Base-by-base conservation (phyloP, 2,113 vertebrate species). In the Malurus melanocephalus region DNA sequence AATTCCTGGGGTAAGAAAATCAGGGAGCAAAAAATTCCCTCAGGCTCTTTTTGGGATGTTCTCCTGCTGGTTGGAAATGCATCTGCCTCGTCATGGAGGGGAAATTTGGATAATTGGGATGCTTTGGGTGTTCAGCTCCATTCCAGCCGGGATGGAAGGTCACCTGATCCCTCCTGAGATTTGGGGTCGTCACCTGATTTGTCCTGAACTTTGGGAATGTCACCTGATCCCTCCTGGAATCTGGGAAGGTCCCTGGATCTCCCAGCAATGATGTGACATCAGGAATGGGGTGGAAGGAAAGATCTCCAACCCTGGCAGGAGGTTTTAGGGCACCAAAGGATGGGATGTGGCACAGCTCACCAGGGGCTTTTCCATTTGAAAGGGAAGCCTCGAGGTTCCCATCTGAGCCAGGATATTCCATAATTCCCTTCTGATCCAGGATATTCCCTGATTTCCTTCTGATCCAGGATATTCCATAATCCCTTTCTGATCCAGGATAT, bases 241-340 rank as follows among this genome's bases (percentile, higher is more conserved):
- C 23, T 30, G 33, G 33, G 26, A 30, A 38, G 46, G 9, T 53
- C 52, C 20, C 32, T n/a, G 55, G 19, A 7, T 8, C 56, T 12
- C 17, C 81, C 48, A 16, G 53, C n/a, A 38, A 11, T 0, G 10
- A 1, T 11, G 46, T 45, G 18, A 27, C 52, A 27, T 32, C 38
- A 55, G 59, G 69, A 43, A 14, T 0, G 8, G 27, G 13, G 2
- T 42, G 43, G 35, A 35, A 60, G 26, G 18, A 27, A 24, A 16
- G 35, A 23, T 4, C 48, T 1, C 0, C 2, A 15, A 30, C 28
- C 28, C 22, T 0, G 0, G 5, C 8, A 0, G 7, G 68, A 14
- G 83, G 5, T 27, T 33, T 76, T 7, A 4, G 56, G 46, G 72
- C 45, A 4, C 19, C 18, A 2, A 3, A 4, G 26, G 74, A 15